A percentile compares a stretch with the other conserved stretches of the same genome.
phyloP scores from a whole-genome alignment of 2,888 invertebrate genomes.

The Muschampia plurimacula region DNA sequence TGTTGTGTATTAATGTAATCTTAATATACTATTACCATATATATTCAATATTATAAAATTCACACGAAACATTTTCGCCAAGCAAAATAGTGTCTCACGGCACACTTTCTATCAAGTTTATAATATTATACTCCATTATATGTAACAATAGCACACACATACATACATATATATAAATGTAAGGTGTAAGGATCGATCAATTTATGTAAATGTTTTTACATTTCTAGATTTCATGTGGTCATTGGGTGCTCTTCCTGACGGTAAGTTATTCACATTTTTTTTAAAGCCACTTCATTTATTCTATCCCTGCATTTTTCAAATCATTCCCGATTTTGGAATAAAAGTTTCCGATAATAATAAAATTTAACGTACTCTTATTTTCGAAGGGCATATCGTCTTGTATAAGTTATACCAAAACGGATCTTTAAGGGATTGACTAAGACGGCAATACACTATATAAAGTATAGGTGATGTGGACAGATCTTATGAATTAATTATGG shows the following conservation, averaged over 20 bases:
- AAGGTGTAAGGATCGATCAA: constrained; percentile 82
- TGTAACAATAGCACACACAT: constrained; percentile 52
- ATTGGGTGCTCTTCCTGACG: constrained; percentile 98
- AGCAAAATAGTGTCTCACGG: constrained; percentile 85
- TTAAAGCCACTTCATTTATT: constrained; percentile 65
- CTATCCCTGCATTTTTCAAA: constrained; percentile 63
- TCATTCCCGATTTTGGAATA: constrained; percentile 49
- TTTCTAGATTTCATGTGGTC: constrained; percentile 99
- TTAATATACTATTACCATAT: constrained; percentile 56
- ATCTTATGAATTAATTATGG: constrained; percentile 63
- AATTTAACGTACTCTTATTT: constrained; percentile 2
- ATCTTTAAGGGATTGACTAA: constrained; percentile 64
- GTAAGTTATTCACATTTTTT: constrained; percentile 88
- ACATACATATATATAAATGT: constrained; percentile 68
- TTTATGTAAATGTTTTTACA: constrained; percentile 86
- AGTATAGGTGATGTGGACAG: constrained; percentile 60
- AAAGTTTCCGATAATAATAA: constrained; percentile 38
- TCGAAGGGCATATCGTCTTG: constrained; percentile 49
- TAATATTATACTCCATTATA: constrained; percentile 52
- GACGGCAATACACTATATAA: constrained; percentile 62
- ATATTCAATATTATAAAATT: constrained; percentile 63
- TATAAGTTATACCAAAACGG: constrained; percentile 61
- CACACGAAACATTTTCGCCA: constrained; percentile 71
- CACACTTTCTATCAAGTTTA: constrained; percentile 60
- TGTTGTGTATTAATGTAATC: constrained; percentile 65